Evolutionary conservation across 2,113 vertebrate genomes (phyloP).

Genomic region (Ceyx cyanopectus): DNA sequence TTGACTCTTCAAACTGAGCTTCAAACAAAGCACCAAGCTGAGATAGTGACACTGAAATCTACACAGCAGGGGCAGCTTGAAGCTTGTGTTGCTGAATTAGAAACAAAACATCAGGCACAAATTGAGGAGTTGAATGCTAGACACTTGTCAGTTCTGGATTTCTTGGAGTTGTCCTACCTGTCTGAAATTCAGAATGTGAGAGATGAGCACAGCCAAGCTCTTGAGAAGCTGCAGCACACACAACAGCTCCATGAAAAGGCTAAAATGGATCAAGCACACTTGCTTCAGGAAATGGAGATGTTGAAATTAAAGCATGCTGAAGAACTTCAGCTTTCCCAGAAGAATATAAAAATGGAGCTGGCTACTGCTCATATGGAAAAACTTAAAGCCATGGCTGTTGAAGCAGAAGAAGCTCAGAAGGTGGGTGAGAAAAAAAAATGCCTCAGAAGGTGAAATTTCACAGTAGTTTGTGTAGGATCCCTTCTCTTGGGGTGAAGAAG

Average conservation of each 20-base stretch:
- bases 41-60: conserved; percentile 65
- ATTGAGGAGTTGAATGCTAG: conserved; percentile 80
- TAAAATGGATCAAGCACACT: conserved; percentile 23
- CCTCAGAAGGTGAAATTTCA: not conserved
- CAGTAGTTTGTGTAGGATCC: not conserved
- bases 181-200: conserved; percentile 84
- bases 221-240: conserved; percentile 73
- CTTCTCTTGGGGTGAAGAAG: not conserved
- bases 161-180: conserved; percentile 85
- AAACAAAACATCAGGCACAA: conserved; percentile 78
- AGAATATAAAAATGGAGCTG: conserved; percentile 75
- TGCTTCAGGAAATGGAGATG: conserved; percentile 64
- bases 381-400: conserved; percentile 78
- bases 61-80: conserved; percentile 75
- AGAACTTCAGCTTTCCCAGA: conserved; percentile 69
- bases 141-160: conserved; percentile 86
- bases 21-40: conserved; percentile 71
- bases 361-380: conserved; percentile 79
- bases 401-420: conserved; percentile 81
- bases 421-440: conserved; percentile 66
- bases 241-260: conserved; percentile 67
- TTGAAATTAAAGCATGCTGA: conserved; percentile 67
- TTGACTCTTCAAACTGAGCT: conserved; percentile 65
- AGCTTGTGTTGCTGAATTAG: conserved; percentile 74
- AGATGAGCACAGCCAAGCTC: conserved; percentile 71